phyloP scores from a whole-genome alignment of 2,113 vertebrate genomes.

The Merops nubicus region DNA sequence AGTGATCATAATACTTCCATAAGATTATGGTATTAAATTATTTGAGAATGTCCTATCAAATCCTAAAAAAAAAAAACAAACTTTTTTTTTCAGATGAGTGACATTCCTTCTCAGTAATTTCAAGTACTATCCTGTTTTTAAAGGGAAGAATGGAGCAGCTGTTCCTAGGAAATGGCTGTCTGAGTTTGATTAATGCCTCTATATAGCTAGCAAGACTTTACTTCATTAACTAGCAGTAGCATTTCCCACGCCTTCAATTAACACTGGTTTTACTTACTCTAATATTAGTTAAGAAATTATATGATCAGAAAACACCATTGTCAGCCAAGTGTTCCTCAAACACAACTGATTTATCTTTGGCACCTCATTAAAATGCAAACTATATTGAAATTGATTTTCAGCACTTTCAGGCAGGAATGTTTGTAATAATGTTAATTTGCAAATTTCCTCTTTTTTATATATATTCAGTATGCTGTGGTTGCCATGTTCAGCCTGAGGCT shows the following conservation, averaged over 20 bases:
- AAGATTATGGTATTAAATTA: neutral
- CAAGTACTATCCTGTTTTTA: neutral
- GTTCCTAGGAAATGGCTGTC: neutral
- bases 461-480: slow-evolving; percentile 59
- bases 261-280: slow-evolving; percentile 67
- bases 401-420: slow-evolving; percentile 77
- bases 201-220: slow-evolving; percentile 43
- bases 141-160: neutral
- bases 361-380: slow-evolving; percentile 83
- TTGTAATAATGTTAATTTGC: slow-evolving; percentile 83
- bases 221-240: slow-evolving; percentile 67
- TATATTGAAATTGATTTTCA: slow-evolving; percentile 81
- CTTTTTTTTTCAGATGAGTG: neutral
- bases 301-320: slow-evolving; percentile 71
- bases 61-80: neutral
- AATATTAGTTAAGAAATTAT: slow-evolving; percentile 64
- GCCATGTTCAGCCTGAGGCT: slow-evolving; percentile 76
- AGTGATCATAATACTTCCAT: neutral
- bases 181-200: slow-evolving; percentile 20
- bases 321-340: slow-evolving; percentile 66
- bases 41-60: neutral
- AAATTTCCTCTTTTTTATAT: slow-evolving; percentile 57
- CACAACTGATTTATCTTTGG: slow-evolving; percentile 73
- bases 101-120: neutral
- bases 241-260: slow-evolving; percentile 75